Conservation (phyloP, 2,888 invertebrate genomes). For the Ornithoptera priamus region DNA sequence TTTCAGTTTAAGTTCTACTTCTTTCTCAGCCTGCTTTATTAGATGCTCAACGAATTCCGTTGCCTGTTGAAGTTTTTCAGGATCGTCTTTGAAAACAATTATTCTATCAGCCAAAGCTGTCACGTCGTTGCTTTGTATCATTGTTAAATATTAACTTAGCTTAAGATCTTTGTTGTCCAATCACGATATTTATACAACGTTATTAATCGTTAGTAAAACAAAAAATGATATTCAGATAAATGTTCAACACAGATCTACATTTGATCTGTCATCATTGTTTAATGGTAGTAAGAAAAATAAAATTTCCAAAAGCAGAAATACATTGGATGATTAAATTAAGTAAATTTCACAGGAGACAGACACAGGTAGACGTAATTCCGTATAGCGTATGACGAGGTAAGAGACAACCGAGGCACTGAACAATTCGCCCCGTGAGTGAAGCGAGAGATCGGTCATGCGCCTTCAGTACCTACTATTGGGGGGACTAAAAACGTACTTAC, state of each 20-base stretch:
- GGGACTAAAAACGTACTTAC: background rate
- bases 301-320: slow-evolving; percentile 36
- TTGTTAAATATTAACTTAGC: slow-evolving; percentile 40
- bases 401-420: slow-evolving; percentile 55
- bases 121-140: slow-evolving; percentile 67
- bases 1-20: slow-evolving; percentile 79
- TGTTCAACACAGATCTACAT: background rate
- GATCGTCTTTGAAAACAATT: slow-evolving; percentile 80
- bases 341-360: slow-evolving; percentile 45
- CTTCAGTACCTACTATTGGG: slow-evolving; percentile 36
- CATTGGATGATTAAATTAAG: slow-evolving; percentile 49
- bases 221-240: slow-evolving; percentile 30
- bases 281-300: slow-evolving; percentile 24
- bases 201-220: slow-evolving; percentile 1
- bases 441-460: slow-evolving; percentile 70
- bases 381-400: slow-evolving; percentile 46
- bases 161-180: slow-evolving; percentile 12
- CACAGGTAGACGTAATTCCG: slow-evolving; percentile 29
- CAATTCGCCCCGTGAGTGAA: slow-evolving; percentile 37
- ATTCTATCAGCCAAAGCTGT: slow-evolving; percentile 71
- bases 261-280: background rate
- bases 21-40: slow-evolving; percentile 80
- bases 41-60: slow-evolving; percentile 82
- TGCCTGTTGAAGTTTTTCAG: slow-evolving; percentile 79
- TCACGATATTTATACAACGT: slow-evolving; percentile 2